Evolutionary conservation across 2,113 vertebrate species (phyloP).

Genomic region (Centropus unirufus): DNA sequence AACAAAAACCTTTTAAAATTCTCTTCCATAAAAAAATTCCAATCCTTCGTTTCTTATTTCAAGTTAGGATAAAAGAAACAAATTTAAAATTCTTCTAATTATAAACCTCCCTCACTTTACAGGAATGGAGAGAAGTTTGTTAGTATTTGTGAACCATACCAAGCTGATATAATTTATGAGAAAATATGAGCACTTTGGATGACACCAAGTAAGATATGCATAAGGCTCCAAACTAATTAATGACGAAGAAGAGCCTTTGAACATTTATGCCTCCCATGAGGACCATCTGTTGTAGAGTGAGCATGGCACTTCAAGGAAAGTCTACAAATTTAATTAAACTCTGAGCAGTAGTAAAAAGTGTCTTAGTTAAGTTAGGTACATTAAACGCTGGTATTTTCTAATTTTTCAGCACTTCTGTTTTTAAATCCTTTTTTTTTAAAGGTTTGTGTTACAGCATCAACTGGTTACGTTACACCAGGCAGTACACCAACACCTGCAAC

Average conservation of each 20-base stretch:
- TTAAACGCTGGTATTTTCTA: background rate
- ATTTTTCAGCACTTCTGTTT: background rate
- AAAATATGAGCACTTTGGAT: background rate
- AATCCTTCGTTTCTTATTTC: background rate
- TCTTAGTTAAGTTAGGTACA: background rate
- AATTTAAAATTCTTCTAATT: background rate
- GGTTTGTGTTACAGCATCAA: background rate
- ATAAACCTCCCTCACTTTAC: background rate
- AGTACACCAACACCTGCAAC: background rate
- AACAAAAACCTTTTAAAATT: background rate
- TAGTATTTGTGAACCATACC: background rate
- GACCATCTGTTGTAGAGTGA: conserved; percentile 7
- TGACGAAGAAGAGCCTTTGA: background rate
- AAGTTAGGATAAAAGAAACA: background rate
- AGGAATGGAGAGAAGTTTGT: background rate
- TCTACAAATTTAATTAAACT: background rate
- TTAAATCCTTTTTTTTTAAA: background rate
- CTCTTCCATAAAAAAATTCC: background rate
- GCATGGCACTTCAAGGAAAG: background rate
- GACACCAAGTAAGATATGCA: background rate
- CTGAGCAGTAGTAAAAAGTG: background rate
- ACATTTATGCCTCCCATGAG: background rate
- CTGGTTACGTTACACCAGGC: background rate
- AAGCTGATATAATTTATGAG: background rate
- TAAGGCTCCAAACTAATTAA: conserved; percentile 19